Percentiles rank a stretch among this genome's conserved stretches.
phyloP scores from a whole-genome alignment of 2,888 invertebrate genomes.

The Aromia moschata region DNA sequence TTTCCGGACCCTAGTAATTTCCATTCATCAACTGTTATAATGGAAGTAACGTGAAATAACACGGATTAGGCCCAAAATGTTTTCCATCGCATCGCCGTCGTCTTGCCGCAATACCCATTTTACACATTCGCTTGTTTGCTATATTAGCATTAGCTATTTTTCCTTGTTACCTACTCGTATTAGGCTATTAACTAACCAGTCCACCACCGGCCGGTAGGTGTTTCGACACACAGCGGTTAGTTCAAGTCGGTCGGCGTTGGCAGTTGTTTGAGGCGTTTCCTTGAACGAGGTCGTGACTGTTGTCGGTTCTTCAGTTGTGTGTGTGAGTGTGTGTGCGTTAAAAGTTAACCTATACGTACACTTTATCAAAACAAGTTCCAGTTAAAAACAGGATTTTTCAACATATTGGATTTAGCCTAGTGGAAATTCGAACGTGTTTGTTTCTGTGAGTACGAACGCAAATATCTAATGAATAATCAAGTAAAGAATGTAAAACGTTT shows the following conservation, averaged over 20 bases:
- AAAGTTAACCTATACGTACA: conserved; percentile 6
- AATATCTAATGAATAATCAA: background rate
- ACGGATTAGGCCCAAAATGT: no score
- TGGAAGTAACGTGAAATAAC: no score
- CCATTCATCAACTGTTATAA: no score
- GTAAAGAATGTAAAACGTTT: background rate
- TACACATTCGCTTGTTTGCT: no score
- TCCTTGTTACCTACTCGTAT: no score
- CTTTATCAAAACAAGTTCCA: background rate
- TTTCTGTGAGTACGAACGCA: background rate
- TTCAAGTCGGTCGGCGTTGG: background rate
- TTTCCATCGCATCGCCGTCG: no score
- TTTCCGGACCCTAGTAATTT: no score
- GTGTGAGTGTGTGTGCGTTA: no score
- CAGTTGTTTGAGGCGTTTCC: conserved; percentile 2
- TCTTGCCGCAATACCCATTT: no score
- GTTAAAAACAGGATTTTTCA: background rate
- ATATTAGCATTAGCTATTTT: no score
- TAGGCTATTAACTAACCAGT: no score
- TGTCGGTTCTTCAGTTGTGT: conserved; percentile 25
- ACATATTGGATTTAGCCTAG: background rate
- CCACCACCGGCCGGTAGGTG: background rate
- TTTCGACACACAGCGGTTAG: background rate
- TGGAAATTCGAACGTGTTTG: background rate
- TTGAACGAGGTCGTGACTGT: conserved; percentile 5